Conservation (phyloP, 2,888 invertebrate species). For the Lithophane ornitopus region DNA sequence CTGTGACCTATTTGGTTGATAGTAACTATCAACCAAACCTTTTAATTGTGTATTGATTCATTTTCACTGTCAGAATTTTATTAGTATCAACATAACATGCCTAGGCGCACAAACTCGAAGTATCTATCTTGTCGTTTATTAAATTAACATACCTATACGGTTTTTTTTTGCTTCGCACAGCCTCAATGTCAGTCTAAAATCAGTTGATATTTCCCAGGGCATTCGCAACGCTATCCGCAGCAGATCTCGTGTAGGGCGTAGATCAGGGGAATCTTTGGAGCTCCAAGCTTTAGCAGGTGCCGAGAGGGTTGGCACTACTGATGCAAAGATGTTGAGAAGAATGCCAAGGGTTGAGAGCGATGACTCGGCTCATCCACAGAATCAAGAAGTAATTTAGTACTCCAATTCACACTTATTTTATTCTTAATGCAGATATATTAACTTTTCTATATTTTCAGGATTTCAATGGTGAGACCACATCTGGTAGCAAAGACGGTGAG, state of each 20-base stretch:
- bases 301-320: conserved; percentile 82
- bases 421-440: neutral
- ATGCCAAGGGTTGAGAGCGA: conserved; percentile 95
- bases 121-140: neutral
- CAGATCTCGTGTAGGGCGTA: conserved; percentile 89
- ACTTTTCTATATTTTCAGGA: conserved; percentile 76
- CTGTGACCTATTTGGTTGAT: neutral
- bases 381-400: conserved; percentile 70
- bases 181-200: neutral
- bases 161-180: neutral
- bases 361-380: conserved; percentile 89
- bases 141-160: neutral
- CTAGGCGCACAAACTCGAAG: neutral
- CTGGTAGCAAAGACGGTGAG: conserved; percentile 88
- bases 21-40: neutral
- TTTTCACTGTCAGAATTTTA: neutral
- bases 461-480: conserved; percentile 83
- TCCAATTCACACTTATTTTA: neutral
- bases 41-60: neutral
- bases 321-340: conserved; percentile 91
- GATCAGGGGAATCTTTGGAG: conserved; percentile 93
- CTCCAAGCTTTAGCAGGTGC: conserved; percentile 83
- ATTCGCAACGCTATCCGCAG: conserved; percentile 91
- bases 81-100: neutral
- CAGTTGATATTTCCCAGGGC: conserved; percentile 79